Conservation (phyloP, 2,888 invertebrate species). For the Myopa tessellatipennis region DNA sequence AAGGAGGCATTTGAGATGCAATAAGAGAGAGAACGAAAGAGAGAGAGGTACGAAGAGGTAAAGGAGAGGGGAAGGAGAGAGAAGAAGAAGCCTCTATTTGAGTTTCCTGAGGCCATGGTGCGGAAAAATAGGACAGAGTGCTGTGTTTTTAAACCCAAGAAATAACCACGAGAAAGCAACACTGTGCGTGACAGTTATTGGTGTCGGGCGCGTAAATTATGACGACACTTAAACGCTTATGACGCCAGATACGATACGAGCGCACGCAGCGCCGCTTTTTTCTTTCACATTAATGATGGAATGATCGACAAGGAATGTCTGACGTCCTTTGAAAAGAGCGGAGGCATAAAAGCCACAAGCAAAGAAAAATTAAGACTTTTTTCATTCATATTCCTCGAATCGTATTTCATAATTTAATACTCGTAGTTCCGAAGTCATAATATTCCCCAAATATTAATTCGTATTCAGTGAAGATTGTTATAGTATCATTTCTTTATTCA, state of each 20-base stretch:
- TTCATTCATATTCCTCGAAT: neutral
- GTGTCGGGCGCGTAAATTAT: constrained; percentile 25
- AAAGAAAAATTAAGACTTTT: neutral
- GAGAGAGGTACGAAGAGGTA: too few species aligned
- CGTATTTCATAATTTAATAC: too few species aligned
- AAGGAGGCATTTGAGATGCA: neutral
- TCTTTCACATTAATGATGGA: neutral
- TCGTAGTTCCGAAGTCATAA: too few species aligned
- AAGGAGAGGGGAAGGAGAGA: too few species aligned
- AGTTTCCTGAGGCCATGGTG: neutral
- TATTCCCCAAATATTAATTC: too few species aligned
- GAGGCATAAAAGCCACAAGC: neutral
- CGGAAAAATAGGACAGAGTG: neutral
- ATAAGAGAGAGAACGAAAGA: neutral
- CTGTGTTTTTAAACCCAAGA: neutral
- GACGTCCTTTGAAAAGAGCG: neutral
- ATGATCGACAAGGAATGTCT: neutral
- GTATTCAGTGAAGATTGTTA: too few species aligned
- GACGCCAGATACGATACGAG: neutral
- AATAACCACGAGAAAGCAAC: too few species aligned
- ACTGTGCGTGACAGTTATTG: constrained; percentile 26
- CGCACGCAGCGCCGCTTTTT: neutral
- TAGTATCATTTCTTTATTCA: too few species aligned
- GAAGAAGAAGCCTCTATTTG: too few species aligned
- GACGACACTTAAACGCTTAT: neutral